These are phyloP conservation scores for Hirudinaria manillensis DNA, from an alignment of 2,888 invertebrate species.

Conservation along the genomic window DNA sequence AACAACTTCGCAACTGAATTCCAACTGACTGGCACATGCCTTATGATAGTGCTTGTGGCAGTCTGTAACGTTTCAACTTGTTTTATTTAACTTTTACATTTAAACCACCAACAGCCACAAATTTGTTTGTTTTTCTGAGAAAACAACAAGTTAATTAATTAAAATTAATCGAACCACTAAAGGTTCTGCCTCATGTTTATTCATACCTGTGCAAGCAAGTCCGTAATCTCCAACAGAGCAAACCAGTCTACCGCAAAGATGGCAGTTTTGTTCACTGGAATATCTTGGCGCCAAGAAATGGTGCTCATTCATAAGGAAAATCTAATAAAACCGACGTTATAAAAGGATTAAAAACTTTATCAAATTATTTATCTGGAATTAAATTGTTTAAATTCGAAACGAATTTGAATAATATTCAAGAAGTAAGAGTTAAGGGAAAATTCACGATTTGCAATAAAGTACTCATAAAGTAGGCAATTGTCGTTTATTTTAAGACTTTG, in stretches of 20 bases:
- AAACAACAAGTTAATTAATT: not conserved
- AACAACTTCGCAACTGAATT: slow-evolving; percentile 66
- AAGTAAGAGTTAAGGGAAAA: no score
- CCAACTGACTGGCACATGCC: slow-evolving; percentile 70
- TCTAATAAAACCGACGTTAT: not conserved
- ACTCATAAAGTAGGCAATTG: no score
- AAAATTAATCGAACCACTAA: not conserved
- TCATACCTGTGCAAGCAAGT: slow-evolving; percentile 80
- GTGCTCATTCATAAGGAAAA: slow-evolving; percentile 63
- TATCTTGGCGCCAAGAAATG: slow-evolving; percentile 81
- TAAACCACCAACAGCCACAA: not conserved
- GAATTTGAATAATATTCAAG: no score
- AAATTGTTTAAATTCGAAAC: no score
- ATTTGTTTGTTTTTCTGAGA: no score
- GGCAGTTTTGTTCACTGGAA: slow-evolving; percentile 82
- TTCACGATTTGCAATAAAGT: no score
- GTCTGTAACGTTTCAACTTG: slow-evolving; percentile 57
- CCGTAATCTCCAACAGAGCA: slow-evolving; percentile 95
- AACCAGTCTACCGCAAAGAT: slow-evolving; percentile 82
- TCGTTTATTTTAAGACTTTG: no score
- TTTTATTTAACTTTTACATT: not conserved
- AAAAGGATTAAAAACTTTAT: no score
- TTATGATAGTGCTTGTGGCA: slow-evolving; percentile 83
- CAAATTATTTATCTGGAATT: no score
- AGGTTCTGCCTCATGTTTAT: no score